Conservation (phyloP, 2,888 invertebrate species). For the Pyrrhia umbra region DNA sequence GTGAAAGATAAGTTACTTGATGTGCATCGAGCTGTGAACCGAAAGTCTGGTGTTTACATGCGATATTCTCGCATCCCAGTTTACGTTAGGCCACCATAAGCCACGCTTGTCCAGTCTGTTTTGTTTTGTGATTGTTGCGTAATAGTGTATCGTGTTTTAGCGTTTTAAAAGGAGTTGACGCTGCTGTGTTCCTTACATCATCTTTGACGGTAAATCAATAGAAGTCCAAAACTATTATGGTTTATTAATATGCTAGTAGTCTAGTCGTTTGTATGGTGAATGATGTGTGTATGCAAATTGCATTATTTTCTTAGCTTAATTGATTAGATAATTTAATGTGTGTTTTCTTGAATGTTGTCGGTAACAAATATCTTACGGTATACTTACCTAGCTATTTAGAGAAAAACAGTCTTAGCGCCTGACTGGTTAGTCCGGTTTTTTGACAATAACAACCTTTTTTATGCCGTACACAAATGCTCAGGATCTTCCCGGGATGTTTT, state of each 20-base stretch:
- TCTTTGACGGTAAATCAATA: slow-evolving; percentile 59
- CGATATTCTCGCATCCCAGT: slow-evolving; percentile 87
- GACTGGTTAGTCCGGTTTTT: not conserved
- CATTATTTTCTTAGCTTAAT: slow-evolving; percentile 19
- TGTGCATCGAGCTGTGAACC: slow-evolving; percentile 90
- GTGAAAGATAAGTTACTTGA: slow-evolving; percentile 90
- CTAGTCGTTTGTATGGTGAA: slow-evolving; percentile 11
- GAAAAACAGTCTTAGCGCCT: not conserved
- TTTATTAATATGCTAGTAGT: not conserved
- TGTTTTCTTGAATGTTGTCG: slow-evolving; percentile 33
- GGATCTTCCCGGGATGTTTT: not conserved
- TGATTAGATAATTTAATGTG: slow-evolving; percentile 36
- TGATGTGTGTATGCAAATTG: slow-evolving; percentile 17
- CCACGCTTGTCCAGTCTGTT: slow-evolving; percentile 76
- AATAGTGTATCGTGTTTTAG: slow-evolving; percentile 54
- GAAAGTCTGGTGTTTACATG: slow-evolving; percentile 89
- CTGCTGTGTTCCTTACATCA: slow-evolving; percentile 53
- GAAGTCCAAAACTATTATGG: not conserved
- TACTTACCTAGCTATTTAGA: too few relatives aligned
- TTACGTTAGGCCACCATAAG: slow-evolving; percentile 80
- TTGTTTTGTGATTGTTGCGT: slow-evolving; percentile 63
- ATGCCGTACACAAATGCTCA: not conserved
- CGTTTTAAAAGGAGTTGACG: slow-evolving; percentile 48
- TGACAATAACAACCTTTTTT: not conserved
- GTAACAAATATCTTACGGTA: too few relatives aligned